Conservation (phyloP, 2,113 vertebrate genomes). For the Rostratula benghalensis region DNA sequence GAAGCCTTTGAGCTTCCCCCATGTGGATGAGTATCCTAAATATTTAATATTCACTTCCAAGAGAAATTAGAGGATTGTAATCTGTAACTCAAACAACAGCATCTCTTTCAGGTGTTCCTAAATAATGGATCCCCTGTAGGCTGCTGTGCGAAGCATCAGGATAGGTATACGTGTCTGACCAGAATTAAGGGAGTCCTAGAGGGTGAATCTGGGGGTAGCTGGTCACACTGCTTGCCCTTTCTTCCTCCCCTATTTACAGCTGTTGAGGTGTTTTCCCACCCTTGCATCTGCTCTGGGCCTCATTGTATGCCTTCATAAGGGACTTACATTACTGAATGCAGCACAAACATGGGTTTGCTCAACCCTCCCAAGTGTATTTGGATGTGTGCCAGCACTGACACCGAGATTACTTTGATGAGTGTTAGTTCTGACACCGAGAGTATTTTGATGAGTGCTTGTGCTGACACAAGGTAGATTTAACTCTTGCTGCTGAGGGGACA, state of each 20-base stretch:
- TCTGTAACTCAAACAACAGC: neutral
- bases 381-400: neutral
- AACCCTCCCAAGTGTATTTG: neutral
- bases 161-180: neutral
- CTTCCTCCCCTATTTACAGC: neutral
- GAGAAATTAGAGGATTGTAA: neutral
- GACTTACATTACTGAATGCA: neutral
- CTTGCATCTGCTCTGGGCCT: neutral
- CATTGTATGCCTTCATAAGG: neutral
- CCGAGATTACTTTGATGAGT: neutral
- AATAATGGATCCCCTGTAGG: neutral
- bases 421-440: neutral
- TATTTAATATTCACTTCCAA: neutral
- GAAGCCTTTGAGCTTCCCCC: neutral
- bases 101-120: neutral
- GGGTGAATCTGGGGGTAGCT: neutral
- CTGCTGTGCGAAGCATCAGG: neutral
- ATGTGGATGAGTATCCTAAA: neutral
- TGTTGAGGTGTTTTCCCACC: neutral
- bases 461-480: neutral
- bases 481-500: neutral
- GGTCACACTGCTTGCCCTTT: neutral
- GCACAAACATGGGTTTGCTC: neutral
- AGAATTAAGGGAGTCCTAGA: neutral
- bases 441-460: neutral